These are phyloP conservation scores for Cephus rjabovi DNA, from an alignment of 2,888 invertebrate genomes.

Conservation along the genomic window DNA sequence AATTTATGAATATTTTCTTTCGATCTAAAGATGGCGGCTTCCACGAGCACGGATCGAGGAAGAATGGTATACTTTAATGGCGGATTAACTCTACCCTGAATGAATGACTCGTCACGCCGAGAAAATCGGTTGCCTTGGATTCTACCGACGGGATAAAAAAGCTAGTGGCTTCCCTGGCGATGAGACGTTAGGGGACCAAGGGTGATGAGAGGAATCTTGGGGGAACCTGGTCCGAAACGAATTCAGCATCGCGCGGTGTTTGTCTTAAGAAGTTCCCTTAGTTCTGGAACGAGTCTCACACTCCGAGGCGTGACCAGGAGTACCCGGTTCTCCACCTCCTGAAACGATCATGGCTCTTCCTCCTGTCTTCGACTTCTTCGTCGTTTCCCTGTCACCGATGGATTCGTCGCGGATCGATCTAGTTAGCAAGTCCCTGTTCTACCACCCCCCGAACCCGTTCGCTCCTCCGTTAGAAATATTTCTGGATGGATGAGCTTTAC, in stretches of 20 bases:
- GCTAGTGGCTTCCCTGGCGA: background rate
- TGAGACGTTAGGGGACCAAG: background rate
- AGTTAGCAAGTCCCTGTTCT: slow-evolving; percentile 15
- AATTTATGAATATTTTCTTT: background rate
- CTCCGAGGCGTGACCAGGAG: slow-evolving; percentile 2
- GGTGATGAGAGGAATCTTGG: background rate
- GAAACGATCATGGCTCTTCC: background rate
- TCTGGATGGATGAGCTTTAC: background rate
- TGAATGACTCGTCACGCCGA: slow-evolving; percentile 5
- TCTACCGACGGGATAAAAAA: slow-evolving; percentile 1
- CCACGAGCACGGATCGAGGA: background rate
- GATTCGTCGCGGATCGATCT: slow-evolving; percentile 22
- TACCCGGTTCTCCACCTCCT: background rate
- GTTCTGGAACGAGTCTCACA: slow-evolving; percentile 6
- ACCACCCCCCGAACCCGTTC: background rate
- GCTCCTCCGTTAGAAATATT: background rate
- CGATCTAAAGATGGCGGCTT: background rate
- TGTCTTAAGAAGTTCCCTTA: slow-evolving; percentile 5
- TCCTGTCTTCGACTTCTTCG: slow-evolving; percentile 3
- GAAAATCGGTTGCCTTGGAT: slow-evolving; percentile 2
- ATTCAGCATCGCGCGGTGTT: slow-evolving; percentile 4
- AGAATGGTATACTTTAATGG: background rate
- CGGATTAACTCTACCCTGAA: background rate
- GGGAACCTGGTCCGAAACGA: background rate
- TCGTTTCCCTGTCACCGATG: slow-evolving; percentile 22